These are phyloP conservation scores for Melitaea athalia DNA, from an alignment of 2,888 invertebrate species.

Conservation along the genomic window DNA sequence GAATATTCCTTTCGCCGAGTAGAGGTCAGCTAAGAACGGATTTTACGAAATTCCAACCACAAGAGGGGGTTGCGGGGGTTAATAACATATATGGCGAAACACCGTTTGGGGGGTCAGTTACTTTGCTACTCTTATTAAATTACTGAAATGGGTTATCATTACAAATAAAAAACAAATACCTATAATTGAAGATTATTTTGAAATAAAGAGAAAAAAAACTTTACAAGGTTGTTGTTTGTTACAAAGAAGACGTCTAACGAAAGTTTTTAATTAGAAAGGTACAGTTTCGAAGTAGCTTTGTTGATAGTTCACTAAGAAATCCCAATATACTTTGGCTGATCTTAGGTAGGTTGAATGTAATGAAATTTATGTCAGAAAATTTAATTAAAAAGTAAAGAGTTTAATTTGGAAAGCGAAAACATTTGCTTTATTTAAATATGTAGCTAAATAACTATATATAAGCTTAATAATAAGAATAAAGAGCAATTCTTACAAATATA, in stretches of 20 bases:
- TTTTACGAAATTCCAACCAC: too few species aligned
- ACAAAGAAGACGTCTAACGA: slow-evolving; percentile 19
- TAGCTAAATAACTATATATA: not conserved
- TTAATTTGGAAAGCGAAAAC: not conserved
- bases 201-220: not conserved
- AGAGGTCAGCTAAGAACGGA: too few species aligned
- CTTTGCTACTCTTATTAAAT: too few species aligned
- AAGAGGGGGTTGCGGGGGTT: too few species aligned
- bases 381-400: not conserved
- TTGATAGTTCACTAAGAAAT: slow-evolving; percentile 22
- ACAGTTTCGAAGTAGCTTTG: slow-evolving; percentile 24
- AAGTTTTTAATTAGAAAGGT: slow-evolving; percentile 35
- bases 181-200: not conserved
- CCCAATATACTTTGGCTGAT: slow-evolving; percentile 17
- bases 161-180: too few species aligned
- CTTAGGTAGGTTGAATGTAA: slow-evolving; percentile 10
- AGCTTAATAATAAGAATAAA: too few species aligned
- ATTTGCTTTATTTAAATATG: not conserved
- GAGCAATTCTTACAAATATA: too few species aligned
- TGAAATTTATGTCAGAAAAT: not conserved
- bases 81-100: too few species aligned
- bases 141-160: too few species aligned
- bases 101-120: too few species aligned
- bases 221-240: slow-evolving; percentile 10
- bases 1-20: too few species aligned